phyloP scores from a whole-genome alignment of 1,140 invertebrate genomes.

The Drosophila murphyi region DNA sequence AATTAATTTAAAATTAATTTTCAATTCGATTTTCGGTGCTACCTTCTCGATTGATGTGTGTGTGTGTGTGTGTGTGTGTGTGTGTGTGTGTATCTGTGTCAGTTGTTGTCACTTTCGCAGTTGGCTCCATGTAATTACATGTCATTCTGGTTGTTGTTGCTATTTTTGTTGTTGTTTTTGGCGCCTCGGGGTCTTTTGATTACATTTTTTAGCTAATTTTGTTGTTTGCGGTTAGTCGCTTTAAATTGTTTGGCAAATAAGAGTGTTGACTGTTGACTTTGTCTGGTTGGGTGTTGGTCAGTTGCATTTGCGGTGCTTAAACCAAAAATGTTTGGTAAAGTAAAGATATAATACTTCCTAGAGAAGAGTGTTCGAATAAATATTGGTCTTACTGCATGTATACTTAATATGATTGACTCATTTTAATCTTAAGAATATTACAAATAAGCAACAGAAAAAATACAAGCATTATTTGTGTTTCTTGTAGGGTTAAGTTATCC shows the following conservation, averaged over 20 bases:
- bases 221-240: constrained; percentile 58
- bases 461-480: no score
- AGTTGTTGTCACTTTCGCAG: constrained; percentile 11
- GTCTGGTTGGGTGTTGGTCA: neutral
- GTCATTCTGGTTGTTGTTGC: constrained; percentile 42
- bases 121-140: constrained; percentile 68
- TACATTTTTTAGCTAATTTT: constrained; percentile 78
- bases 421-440: no score
- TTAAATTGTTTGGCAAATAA: constrained; percentile 50
- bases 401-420: no score
- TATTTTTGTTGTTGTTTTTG: constrained; percentile 48
- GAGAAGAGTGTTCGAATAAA: no score
- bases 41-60: constrained; percentile 35
- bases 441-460: no score
- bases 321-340: neutral
- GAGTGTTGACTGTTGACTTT: constrained; percentile 30
- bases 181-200: constrained; percentile 75
- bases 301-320: constrained; percentile 2
- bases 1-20: constrained; percentile 82
- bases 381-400: no score
- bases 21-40: constrained; percentile 67
- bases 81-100: constrained; percentile 3
- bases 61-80: constrained; percentile 15
- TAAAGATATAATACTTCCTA: no score
- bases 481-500: no score